Conservation (phyloP, 2,888 invertebrate species). For the Thereva nobilitata region DNA sequence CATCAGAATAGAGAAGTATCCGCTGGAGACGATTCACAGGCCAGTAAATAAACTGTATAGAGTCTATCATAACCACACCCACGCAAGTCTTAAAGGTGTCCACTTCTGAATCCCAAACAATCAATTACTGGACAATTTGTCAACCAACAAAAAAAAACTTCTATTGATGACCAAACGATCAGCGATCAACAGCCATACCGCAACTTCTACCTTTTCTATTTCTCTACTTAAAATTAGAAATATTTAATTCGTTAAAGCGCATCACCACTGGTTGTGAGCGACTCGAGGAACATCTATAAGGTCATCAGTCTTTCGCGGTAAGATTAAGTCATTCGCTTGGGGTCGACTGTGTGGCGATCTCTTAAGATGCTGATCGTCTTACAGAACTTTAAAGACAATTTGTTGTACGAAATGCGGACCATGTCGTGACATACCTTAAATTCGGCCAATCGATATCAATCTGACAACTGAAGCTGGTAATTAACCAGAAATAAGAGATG, state of each 20-base stretch:
- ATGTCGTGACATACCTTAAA: constrained; percentile 32
- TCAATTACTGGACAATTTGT: constrained; percentile 31
- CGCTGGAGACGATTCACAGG: not conserved
- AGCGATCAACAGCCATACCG: not conserved
- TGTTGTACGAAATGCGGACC: constrained; percentile 13
- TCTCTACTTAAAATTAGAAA: not conserved
- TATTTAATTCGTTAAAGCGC: constrained; percentile 19
- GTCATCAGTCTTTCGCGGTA: constrained; percentile 24
- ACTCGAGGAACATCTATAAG: constrained; percentile 1
- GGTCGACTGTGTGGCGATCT: not conserved
- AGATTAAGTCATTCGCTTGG: constrained; percentile 23
- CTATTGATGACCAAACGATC: constrained; percentile 8
- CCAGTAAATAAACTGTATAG: not conserved
- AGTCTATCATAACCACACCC: constrained; percentile 17
- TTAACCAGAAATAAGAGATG: constrained; percentile 29
- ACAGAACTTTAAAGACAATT: constrained; percentile 15
- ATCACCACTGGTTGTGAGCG: not conserved
- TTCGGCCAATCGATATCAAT: constrained; percentile 26
- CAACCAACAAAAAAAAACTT: constrained; percentile 10
- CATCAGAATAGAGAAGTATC: constrained; percentile 16
- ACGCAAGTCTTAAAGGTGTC: not conserved
- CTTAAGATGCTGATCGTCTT: constrained; percentile 4
- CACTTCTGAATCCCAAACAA: constrained; percentile 15
- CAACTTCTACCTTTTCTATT: too few species aligned
- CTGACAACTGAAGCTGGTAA: constrained; percentile 26